phyloP scores from a whole-genome alignment of 2,888 invertebrate genomes.

The Ophraella communa region DNA sequence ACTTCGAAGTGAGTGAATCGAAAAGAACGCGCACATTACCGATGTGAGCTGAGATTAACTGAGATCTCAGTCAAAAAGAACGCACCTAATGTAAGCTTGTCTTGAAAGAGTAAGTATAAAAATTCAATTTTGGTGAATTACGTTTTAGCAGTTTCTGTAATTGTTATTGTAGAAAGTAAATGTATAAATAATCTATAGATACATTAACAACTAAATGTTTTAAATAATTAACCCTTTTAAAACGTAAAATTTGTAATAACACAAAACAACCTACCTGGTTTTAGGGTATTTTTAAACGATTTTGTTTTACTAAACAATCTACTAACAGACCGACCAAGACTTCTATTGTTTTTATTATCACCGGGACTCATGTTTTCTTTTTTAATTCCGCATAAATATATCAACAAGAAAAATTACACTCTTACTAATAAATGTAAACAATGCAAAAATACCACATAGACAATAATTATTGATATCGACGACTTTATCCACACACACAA shows the following conservation, averaged over 20 bases:
- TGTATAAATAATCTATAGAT: no score
- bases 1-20: no score
- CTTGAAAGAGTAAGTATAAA: no score
- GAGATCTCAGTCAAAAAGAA: no score
- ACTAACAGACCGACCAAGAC: conserved; percentile 7
- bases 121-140: no score
- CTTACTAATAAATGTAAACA: no score
- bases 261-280: conserved; percentile 13
- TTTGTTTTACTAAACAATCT: conserved; percentile 17
- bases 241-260: not conserved
- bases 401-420: not conserved
- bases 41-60: no score
- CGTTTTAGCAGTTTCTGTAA: no score
- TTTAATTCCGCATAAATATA: not conserved
- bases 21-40: no score
- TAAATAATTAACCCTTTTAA: not conserved
- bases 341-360: not conserved
- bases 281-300: conserved; percentile 1
- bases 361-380: conserved; percentile 7
- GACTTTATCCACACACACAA: not conserved
- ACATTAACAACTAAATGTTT: no score
- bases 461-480: not conserved
- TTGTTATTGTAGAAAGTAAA: no score
- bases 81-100: no score
- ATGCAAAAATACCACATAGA: not conserved